Evolutionary conservation across 1,140 invertebrate species (phyloP).

Genomic region (Calliopsis andreniformis): DNA sequence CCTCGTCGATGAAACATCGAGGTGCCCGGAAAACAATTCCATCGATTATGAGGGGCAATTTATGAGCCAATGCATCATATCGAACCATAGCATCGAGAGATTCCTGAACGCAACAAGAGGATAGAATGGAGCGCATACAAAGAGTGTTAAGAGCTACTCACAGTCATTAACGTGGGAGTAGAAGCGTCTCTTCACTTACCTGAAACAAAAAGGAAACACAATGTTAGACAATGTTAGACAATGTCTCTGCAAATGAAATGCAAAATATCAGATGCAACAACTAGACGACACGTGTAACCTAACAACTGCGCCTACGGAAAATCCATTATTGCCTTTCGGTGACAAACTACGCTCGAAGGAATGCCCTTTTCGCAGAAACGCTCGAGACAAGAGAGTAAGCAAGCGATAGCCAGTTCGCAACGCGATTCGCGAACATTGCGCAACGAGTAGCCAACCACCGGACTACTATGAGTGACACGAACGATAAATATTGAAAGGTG

Average conservation of each 20-base stretch:
- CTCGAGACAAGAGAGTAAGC: too few species aligned
- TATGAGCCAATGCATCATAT: background rate
- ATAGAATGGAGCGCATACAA: too few species aligned
- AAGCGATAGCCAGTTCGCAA: too few species aligned
- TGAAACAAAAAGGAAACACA: constrained; percentile 11
- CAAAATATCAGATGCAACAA: background rate
- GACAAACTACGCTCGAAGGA: background rate
- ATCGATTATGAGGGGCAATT: background rate
- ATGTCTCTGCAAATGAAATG: too few species aligned
- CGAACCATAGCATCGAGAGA: too few species aligned
- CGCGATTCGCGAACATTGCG: background rate
- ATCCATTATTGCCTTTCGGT: too few species aligned
- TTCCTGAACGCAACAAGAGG: too few species aligned
- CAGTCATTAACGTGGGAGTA: background rate
- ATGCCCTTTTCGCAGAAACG: background rate
- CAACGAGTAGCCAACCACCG: too few species aligned
- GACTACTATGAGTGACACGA: background rate
- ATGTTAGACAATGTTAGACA: background rate
- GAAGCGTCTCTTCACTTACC: constrained; percentile 1
- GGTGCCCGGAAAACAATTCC: background rate
- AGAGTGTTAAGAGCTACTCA: background rate
- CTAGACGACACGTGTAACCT: too few species aligned
- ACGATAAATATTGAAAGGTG: constrained; percentile 37
- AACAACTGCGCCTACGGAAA: too few species aligned
- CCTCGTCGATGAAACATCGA: background rate